Evolutionary conservation across 92 coral and sea anemone species (phyloP), one percentile per base, ranked within the genome.

Genomic region (Chrysogorgia sp.): DNA sequence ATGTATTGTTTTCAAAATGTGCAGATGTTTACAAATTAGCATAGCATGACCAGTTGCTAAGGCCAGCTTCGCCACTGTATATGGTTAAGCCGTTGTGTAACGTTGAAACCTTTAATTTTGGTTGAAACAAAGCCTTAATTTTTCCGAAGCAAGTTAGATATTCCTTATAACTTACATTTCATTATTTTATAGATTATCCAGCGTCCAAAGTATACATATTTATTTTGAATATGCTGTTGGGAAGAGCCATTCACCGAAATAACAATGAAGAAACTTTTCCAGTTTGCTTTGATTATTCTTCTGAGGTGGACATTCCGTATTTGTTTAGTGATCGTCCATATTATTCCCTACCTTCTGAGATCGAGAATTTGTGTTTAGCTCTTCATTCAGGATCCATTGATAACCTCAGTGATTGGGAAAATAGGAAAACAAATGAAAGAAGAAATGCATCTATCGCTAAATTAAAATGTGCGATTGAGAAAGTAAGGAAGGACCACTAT

Each of bases 301-400:
- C 79, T 31, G 28, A 56, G 10, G 79, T 53, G 13, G 79, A 72
- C 12, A 49, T 72, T 52, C 64, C 65, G 25, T 32, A 21, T n/a
- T 72, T 72, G 22, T 24, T 72, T 0, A 53, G 65, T 34, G 79
- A 56, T 9, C 61, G 59, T 22, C 49, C 22, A 56, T 72, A 40
- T 56, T 72, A 72, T 26, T 72, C 64, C 7, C 21, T 72, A 34
- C 79, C 79, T 34, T 53, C 79, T n/a, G 43, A 20, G 1, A 33
- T 72, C 0, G 47, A 55, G 12, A 26, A 72, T 10, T 31, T 72
- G 49, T 72, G 0, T 21, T 72, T 40, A 43, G 34, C 79, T 19
- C 50, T 72, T 6, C n/a, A n/a, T n/a, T n/a, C n/a, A n/a, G n/a
- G n/a, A n/a, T 22, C 5, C 4, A 10, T 2, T 23, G 32, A 14